phyloP scores from a whole-genome alignment of 2,113 vertebrate genomes.

The Artemisiospiza belli region DNA sequence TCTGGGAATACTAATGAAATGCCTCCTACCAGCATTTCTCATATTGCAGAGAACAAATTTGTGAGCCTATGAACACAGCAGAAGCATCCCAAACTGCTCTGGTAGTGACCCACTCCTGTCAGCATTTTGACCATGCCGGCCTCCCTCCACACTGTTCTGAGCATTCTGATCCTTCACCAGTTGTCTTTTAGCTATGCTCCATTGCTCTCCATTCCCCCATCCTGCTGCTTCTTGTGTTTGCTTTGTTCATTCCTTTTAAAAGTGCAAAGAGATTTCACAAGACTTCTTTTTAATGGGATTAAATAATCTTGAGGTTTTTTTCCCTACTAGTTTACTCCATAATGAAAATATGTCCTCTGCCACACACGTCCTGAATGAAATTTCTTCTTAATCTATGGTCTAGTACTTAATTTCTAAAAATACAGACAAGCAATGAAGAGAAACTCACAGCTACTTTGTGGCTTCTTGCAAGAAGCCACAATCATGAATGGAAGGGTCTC shows the following conservation, averaged over 20 bases:
- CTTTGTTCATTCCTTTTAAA: not conserved
- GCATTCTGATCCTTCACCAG: not conserved
- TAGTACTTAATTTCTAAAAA: constrained; percentile 51
- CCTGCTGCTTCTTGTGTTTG: not conserved
- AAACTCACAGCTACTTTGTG: constrained; percentile 51
- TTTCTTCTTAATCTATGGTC: constrained; percentile 16
- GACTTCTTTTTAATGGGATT: not conserved
- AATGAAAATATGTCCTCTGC: constrained; percentile 21
- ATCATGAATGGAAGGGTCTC: constrained; percentile 16
- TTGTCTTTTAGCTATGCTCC: not conserved
- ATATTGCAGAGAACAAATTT: not conserved
- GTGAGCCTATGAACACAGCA: not conserved
- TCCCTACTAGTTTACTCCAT: not conserved
- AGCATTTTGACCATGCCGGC: not conserved
- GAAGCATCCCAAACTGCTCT: not conserved
- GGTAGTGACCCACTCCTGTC: accelerated
- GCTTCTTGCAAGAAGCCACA: constrained; percentile 47
- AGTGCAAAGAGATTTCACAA: not conserved
- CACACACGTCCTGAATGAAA: constrained; percentile 43
- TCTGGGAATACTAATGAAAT: not conserved
- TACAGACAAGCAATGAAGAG: constrained; percentile 11
- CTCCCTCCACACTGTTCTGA: not conserved
- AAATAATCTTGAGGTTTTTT: not conserved
- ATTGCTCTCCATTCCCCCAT: not conserved
- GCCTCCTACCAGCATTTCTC: not conserved